Evolutionary conservation across 2,888 invertebrate genomes (phyloP), one percentile per base, ranked within the genome.

Genomic region (Strigamia transsilvanica): DNA sequence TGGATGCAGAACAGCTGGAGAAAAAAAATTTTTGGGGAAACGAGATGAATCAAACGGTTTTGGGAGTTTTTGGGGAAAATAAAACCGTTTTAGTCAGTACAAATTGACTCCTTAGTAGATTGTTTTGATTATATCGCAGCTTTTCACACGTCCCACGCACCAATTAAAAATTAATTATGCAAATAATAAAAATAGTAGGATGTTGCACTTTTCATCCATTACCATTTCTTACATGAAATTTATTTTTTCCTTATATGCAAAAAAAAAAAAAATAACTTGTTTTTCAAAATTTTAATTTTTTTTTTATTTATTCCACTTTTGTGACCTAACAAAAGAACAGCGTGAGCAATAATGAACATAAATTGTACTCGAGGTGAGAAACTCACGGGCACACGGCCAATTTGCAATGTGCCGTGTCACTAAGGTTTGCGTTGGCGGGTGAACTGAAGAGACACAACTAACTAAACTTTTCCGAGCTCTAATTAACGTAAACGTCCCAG

Each of bases 321-420:
- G 0, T 73, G 73, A 23, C 23, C 73, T 27, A 73, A 73, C 73
- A 73, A 73, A 27, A 73, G 73, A 73, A 73, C 73, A 73, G 73
- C 73, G 32, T 73, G 73, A 73, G 73, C 73, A 73, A 73, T 73
- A 73, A 73, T 73, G 73, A 73, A 73, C 73, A 73, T 32, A 73
- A 73, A 73, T 73, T 73, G 73, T 32, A 73, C 27, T n/a, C 73
- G 73, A 73, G 73, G 51, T n/a, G 73, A 73, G 73, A 73, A 73
- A 32, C 73, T 73, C 32, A 7, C 32, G 32, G 23, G 27, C 73
- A 73, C 32, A 15, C 32, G 32, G 23, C 73, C 73, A 73, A 73
- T 73, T 73, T 73, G 66, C 27, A 66, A 13, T 51, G 21, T 21
- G 61, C 61, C 61, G 13, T 73, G 73, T 73, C 73, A 73, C 73